Evolutionary conservation across 2,113 vertebrate species (phyloP).

Genomic region (Dipodomys spectabilis): DNA sequence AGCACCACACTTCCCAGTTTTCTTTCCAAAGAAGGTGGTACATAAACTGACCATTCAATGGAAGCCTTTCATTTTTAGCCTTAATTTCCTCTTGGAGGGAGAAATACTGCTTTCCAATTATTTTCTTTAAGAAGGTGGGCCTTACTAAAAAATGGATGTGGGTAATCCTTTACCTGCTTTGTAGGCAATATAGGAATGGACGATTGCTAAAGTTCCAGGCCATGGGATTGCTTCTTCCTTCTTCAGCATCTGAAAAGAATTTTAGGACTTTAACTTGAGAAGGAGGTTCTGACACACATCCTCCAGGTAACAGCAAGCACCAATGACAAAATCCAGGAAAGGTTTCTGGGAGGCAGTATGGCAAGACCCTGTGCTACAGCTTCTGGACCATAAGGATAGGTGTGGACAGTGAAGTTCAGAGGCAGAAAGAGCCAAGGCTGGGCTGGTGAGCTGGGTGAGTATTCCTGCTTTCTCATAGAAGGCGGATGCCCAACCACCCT

Average conservation of each 20-base stretch:
- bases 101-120: background rate
- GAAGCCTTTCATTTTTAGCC: slow-evolving; percentile 9
- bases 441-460: background rate
- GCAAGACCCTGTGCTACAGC: background rate
- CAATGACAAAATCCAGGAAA: background rate
- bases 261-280: slow-evolving; percentile 48
- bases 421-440: background rate
- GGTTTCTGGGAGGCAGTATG: background rate
- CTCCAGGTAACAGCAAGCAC: background rate
- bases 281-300: background rate
- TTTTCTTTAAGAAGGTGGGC: background rate
- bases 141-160: background rate
- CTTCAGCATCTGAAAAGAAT: slow-evolving; percentile 94
- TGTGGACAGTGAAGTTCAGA: background rate
- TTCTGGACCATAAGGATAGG: background rate
- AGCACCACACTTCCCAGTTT: background rate
- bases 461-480: too few species aligned
- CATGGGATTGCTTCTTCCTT: slow-evolving; percentile 99
- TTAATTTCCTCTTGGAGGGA: slow-evolving; percentile 35
- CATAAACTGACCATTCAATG: background rate
- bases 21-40: background rate
- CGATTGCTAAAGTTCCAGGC: slow-evolving; percentile 99
- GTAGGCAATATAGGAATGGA: slow-evolving; percentile 99
- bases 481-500: too few species aligned
- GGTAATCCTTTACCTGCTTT: slow-evolving; percentile 93